Evolutionary conservation across 1,140 invertebrate genomes (phyloP).

Genomic region (Heliothis subflexa): DNA sequence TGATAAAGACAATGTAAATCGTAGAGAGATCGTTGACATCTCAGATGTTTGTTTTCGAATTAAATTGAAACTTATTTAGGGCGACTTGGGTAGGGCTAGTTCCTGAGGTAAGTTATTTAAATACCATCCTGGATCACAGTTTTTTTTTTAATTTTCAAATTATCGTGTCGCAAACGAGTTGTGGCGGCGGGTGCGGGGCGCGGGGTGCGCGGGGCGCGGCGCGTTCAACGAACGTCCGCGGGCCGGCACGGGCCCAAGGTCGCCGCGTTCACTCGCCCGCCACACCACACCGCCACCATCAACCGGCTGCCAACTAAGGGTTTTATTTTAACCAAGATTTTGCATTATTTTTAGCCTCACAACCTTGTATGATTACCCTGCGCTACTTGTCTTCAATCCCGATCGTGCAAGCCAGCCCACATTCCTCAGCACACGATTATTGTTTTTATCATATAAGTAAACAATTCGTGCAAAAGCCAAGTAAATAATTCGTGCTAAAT

Average conservation of each 20-base stretch:
- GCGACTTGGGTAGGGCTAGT: not conserved
- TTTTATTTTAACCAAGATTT: slow-evolving; percentile 54
- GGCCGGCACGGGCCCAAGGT: slow-evolving; percentile 79
- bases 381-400: slow-evolving; percentile 40
- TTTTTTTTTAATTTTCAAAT: slow-evolving; percentile 43
- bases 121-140: not conserved
- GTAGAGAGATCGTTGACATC: slow-evolving; percentile 27
- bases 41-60: not conserved
- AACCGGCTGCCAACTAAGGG: slow-evolving; percentile 51
- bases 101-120: not conserved
- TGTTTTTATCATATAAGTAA: slow-evolving; percentile 32
- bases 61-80: not conserved
- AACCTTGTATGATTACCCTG: slow-evolving; percentile 37
- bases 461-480: slow-evolving; percentile 27
- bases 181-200: slow-evolving; percentile 51
- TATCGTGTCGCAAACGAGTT: slow-evolving; percentile 69
- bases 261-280: slow-evolving; percentile 79
- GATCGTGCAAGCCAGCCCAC: slow-evolving; percentile 29
- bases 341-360: slow-evolving; percentile 49
- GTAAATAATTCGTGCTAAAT: slow-evolving; percentile 31
- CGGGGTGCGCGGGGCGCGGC: slow-evolving; percentile 49
- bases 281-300: slow-evolving; percentile 57
- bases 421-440: slow-evolving; percentile 29
- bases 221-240: slow-evolving; percentile 85
- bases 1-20: slow-evolving; percentile 26